phyloP scores from a whole-genome alignment of 2,113 vertebrate genomes.

The Donacobius atricapilla region DNA sequence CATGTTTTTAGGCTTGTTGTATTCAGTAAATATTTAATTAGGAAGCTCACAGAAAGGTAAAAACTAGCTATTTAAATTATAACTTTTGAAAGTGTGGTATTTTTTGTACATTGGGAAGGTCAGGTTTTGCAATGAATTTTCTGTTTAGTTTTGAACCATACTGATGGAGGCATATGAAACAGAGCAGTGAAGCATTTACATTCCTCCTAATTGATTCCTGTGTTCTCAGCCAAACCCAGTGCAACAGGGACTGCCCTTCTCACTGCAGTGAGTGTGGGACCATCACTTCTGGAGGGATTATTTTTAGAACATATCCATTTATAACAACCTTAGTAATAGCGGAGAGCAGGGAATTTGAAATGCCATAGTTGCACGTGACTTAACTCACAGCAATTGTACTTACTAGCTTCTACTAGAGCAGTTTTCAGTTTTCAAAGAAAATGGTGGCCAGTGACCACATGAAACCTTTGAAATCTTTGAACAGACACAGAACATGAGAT shows the following conservation, averaged over 20 bases:
- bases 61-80: not conserved
- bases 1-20: not conserved
- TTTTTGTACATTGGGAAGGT: not conserved
- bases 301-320: not conserved
- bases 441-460: fast-evolving
- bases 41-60: not conserved
- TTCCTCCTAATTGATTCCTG: not conserved
- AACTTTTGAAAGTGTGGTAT: not conserved
- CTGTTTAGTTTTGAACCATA: not conserved
- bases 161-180: not conserved
- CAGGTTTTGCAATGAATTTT: not conserved
- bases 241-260: not conserved
- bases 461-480: not conserved
- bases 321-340: not conserved
- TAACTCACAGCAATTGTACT: not conserved
- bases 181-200: not conserved
- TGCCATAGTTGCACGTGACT: not conserved
- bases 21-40: not conserved
- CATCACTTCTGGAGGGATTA: not conserved
- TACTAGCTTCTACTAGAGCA: not conserved
- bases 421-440: not conserved
- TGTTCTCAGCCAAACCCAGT: not conserved
- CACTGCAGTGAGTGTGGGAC: not conserved
- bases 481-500: not conserved
- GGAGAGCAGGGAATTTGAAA: not conserved